A percentile compares a stretch with the other conserved stretches of the same genome.
These are phyloP conservation scores for Galago senegalensis DNA, from an alignment of 2,797 vertebrate species.

Conservation along the genomic window DNA sequence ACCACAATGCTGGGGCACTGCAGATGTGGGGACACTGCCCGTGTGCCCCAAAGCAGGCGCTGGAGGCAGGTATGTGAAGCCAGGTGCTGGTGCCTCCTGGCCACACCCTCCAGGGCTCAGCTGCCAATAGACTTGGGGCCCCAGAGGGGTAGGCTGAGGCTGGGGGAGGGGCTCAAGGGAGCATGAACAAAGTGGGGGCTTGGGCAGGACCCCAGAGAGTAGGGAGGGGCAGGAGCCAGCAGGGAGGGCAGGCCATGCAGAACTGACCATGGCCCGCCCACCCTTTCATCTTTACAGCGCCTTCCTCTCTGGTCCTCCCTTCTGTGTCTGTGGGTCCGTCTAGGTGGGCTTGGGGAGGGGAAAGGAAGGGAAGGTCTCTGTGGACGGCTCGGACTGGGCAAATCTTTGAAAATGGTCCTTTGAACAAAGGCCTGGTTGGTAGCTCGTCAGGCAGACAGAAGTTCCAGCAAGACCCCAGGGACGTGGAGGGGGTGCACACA, in stretches of 20 bases:
- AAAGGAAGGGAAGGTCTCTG: constrained; percentile 38
- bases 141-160: neutral
- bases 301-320: constrained; percentile 76
- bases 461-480: neutral
- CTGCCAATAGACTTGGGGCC: neutral
- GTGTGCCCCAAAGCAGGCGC: neutral
- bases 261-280: constrained; percentile 53
- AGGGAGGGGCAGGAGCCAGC: constrained; percentile 47
- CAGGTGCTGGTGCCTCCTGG: neutral
- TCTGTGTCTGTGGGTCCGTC: constrained; percentile 63
- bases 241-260: constrained; percentile 61
- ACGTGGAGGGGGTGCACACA: neutral
- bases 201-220: neutral
- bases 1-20: neutral
- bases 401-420: constrained; percentile 75
- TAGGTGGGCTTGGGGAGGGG: constrained; percentile 59
- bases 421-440: constrained; percentile 71
- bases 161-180: constrained; percentile 27
- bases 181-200: constrained; percentile 35
- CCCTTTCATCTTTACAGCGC: constrained; percentile 75
- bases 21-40: neutral
- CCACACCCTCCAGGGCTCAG: neutral
- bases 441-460: constrained; percentile 22
- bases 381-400: constrained; percentile 13
- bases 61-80: constrained; percentile 18